These are phyloP conservation scores for Plutomurus gul DNA, from an alignment of 1,140 invertebrate species.

Conservation along the genomic window DNA sequence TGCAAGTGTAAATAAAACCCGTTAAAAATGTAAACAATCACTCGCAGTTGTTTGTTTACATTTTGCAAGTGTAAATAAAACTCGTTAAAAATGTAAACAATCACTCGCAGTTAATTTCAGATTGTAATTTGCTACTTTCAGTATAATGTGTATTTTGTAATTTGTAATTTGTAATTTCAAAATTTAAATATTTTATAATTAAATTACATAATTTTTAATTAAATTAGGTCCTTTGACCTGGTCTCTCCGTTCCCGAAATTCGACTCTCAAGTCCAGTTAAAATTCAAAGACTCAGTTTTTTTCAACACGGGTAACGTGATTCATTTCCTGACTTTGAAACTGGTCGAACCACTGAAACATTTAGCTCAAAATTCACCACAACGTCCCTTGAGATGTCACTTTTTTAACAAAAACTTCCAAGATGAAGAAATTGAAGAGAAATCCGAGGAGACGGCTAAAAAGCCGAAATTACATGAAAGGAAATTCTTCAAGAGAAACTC, in stretches of 20 bases:
- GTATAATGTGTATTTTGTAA: too few species aligned
- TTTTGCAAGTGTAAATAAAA: too few species aligned
- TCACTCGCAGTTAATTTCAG: too few species aligned
- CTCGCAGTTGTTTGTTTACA: too few species aligned
- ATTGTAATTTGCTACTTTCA: too few species aligned
- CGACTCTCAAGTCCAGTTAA: slow-evolving; percentile 65
- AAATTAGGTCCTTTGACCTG: slow-evolving; percentile 70
- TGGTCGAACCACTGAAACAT: slow-evolving; percentile 17
- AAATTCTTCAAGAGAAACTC: slow-evolving; percentile 51
- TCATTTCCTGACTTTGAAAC: slow-evolving; percentile 62
- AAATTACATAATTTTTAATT: too few species aligned
- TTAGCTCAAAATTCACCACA: background rate
- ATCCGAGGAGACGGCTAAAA: background rate
- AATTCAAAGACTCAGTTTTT: slow-evolving; percentile 68
- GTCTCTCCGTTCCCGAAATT: slow-evolving; percentile 71
- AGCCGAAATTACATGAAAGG: slow-evolving; percentile 30
- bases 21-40: too few species aligned
- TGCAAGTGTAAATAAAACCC: too few species aligned
- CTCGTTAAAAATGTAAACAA: too few species aligned
- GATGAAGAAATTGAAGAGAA: background rate
- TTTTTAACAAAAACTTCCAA: background rate
- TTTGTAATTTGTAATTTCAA: too few species aligned
- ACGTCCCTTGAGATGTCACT: background rate
- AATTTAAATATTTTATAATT: too few species aligned
- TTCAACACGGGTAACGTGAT: slow-evolving; percentile 75